Evolutionary conservation across 2,888 invertebrate genomes (phyloP).

Genomic region (Bhutanitis thaidina): DNA sequence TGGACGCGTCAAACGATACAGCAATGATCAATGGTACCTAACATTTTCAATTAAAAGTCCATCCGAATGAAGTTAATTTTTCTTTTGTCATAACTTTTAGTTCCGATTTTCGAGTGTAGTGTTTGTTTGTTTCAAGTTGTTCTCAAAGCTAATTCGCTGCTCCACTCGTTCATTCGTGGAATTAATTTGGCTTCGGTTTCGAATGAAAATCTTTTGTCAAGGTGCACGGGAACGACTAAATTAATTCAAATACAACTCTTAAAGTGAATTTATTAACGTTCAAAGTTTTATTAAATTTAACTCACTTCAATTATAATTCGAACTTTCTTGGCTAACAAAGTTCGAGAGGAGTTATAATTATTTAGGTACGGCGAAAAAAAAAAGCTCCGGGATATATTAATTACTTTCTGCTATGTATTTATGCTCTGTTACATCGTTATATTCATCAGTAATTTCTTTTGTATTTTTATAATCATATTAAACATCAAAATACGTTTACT

Average conservation of each 20-base stretch:
- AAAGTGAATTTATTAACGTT: conserved; percentile 20
- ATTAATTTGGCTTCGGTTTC: conserved; percentile 4
- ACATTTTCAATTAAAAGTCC: too few relatives aligned
- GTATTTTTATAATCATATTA: too few relatives aligned
- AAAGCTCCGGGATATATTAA: too few relatives aligned
- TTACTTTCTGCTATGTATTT: neutral
- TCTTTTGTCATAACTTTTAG: neutral
- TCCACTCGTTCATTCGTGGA: conserved; percentile 5
- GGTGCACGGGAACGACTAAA: conserved; percentile 7
- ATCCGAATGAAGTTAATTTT: too few relatives aligned
- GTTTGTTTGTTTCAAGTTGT: conserved; percentile 1
- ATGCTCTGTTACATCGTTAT: neutral
- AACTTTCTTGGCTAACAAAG: conserved; percentile 12
- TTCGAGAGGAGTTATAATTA: neutral
- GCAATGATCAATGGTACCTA: too few relatives aligned
- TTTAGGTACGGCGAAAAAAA: conserved; percentile 7
- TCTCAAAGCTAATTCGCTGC: neutral
- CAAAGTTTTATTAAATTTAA: conserved; percentile 21
- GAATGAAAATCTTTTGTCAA: conserved; percentile 17
- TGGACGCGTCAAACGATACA: too few relatives aligned
- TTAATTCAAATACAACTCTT: conserved; percentile 17
- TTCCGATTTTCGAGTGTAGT: neutral
- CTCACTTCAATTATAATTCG: conserved; percentile 15
- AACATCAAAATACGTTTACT: too few relatives aligned
- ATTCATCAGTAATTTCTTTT: too few relatives aligned